Base-by-base conservation (phyloP, 2,888 invertebrate genomes). In the Molorchus minor region DNA sequence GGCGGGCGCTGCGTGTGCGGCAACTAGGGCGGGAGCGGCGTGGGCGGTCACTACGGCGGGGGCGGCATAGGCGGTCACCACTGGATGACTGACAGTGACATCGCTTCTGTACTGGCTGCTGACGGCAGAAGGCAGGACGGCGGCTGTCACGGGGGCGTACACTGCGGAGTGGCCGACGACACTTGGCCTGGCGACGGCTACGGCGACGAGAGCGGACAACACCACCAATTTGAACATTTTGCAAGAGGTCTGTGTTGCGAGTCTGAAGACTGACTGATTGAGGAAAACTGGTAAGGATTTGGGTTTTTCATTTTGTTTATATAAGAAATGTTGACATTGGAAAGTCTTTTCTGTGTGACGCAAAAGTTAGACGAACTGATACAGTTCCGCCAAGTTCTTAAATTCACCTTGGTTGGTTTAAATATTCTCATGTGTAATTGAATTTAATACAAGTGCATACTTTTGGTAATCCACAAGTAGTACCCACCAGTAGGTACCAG, bases 121-220 rank as follows among this genome's bases (percentile, higher is more conserved):
- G n/a, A n/a, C n/a, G n/a, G n/a, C n/a, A n/a, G n/a, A n/a, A n/a
- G n/a, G n/a, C n/a, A n/a, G n/a, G n/a, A n/a, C n/a, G n/a, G 33
- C 12, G 33, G 33, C 7, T 3, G 12, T 3, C 3, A 33, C 5
- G 10, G 33, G 12, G 12, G 33, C 7, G n/a, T 33, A 33, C 7
- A 12, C 33, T 12, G 12, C 33, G 33, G 33, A 7, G 5, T n/a
- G n/a, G n/a, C 33, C 33, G 12, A 43, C 25, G 15, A 7, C 13
- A n/a, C 43, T 43, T 3, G 43, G 43, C n/a, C 25, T 43, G 7
- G 43, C 49, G 12, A 17, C 86, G 73, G 83, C 83, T 76, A 85
- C 82, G 63, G 85, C 83, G 74, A 84, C 80, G 64, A 87, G 80
- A 80, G 85, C 84, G 81, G 84, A 85, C 79, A 87, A 71, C 70